Base-by-base conservation (phyloP, 1,140 invertebrate species). In the Varroa destructor region DNA sequence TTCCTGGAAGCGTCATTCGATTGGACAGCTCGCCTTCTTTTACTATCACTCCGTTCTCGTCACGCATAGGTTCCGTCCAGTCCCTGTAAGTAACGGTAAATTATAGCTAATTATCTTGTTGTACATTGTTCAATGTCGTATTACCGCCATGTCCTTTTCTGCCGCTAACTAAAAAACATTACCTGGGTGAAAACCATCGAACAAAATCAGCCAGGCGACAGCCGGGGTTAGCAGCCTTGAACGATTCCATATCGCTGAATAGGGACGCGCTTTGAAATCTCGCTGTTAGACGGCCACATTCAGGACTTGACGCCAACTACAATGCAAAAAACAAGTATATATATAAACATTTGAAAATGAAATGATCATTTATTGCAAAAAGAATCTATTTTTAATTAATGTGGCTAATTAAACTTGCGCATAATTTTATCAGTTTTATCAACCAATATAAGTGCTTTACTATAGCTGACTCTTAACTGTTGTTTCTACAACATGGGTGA, bases 241-340 rank as follows among this genome's bases (percentile, higher is more conserved):
- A 98, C 0, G 93, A 90, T 79, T 98, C 91, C 93, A 98, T 98
- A 79, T 99, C 96, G 0, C 93, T 97, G 2, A 94, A 81, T 6
- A 99, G 81, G 6, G 91, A 92, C 0, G 93, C 91, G 78, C 90
- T 93, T 88, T 98, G 96, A 83, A 97, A 88, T 78, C 88, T 86
- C 0, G 92, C 91, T 64, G 93, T 84, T 61, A 94, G 81, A 79
- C 91, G 87, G 1, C 87, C 87, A 1, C 87, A 89, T 75, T 89
- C 86, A 36, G 88, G 86, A 75, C 90, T 87, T 10, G 89, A 87
- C 25, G 91, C 93, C 0, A 97, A 81, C 74, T 90, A 86, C 71
- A 89, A 84, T n/a, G 98, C 85, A 8, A 91, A 85, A 51, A 51
- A 51, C 46, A 51, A 51, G 46, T 51, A 8, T 51, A 8, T 5